Evolutionary conservation across 2,113 vertebrate species (phyloP), one percentile per base, ranked within the genome.

Genomic region (Gadus chalcogrammus): DNA sequence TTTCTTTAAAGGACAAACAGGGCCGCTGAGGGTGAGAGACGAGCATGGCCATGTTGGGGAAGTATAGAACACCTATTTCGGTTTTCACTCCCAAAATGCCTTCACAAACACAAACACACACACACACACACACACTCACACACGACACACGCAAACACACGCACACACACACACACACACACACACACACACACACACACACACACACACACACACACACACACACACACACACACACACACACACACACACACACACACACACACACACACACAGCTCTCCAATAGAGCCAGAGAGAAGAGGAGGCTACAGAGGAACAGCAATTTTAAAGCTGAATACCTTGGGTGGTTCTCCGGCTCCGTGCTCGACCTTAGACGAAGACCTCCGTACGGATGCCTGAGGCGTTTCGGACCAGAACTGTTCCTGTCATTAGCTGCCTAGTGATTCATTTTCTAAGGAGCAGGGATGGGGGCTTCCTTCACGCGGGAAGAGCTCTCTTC

Each of bases 381-480:
- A 74, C 61, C 66, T 61, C 13, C 61, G 71, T 69, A 74, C 15
- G 63, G 75, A 73, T 24, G 68, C 67, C 58, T 68, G 59, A 72
- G 69, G 79, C 64, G 55, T 71, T 78, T 74, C 67, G 77, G 55
- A 8, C 18, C 61, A 71, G 73, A 76, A 75, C 73, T 81, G 75
- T 66, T 83, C 76, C 69, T 69, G 77, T 65, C 76, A 65, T 76
- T 77, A 61, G 70, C 69, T 65, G 42, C 42, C 42, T 35, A 68
- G 72, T 81, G 73, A 81, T 74, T 52, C 78, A 72, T 81, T 69
- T 22, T 22, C 24, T 38, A 52, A 66, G 28, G 67, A 65, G 59
- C 38, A 64, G 71, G 11, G 35, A 35, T 69, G 61, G 52, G 15
- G 55, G 55, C n/a, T 58, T 48, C 8, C 42, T 48, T 48, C 42